Conservation (phyloP, 1,140 invertebrate species). For the Neelides sp. region DNA sequence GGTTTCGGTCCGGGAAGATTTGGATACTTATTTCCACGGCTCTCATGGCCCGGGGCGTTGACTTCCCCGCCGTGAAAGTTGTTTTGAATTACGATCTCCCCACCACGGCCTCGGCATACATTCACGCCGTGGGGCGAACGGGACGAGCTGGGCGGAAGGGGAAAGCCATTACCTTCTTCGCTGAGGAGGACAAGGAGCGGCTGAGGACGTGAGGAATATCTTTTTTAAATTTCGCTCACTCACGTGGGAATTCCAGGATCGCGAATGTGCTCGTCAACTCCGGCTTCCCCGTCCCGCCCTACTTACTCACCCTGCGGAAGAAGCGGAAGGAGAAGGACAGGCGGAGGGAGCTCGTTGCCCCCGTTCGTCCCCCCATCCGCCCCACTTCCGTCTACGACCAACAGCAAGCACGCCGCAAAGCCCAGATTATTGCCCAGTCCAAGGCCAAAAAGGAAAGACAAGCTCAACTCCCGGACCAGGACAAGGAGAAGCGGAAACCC, state of each 20-base stretch:
- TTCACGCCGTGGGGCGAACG: constrained; percentile 84
- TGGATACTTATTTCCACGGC: constrained; percentile 97
- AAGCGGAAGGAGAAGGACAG: constrained; percentile 51
- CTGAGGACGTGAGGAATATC: constrained; percentile 54
- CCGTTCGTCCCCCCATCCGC: background rate
- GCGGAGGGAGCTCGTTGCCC: background rate
- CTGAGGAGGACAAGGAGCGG: constrained; percentile 68
- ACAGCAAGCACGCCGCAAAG: background rate
- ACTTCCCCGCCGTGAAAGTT: constrained; percentile 92
- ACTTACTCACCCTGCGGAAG: constrained; percentile 70
- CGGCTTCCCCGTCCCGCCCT: constrained; percentile 77
- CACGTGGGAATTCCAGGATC: constrained; percentile 49
- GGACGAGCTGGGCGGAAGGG: constrained; percentile 81
- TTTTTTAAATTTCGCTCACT: background rate
- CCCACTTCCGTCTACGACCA: background rate
- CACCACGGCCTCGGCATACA: constrained; percentile 76
- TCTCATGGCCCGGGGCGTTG: constrained; percentile 90
- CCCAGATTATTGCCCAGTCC: background rate
- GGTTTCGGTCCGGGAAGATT: constrained; percentile 80
- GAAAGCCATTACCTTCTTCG: constrained; percentile 88
- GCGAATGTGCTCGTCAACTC: constrained; percentile 73
- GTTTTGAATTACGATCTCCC: constrained; percentile 98
- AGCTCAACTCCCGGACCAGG: no score
- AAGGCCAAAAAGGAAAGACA: no score
- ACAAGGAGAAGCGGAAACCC: no score